Evolutionary conservation across 1,140 invertebrate genomes (phyloP), one percentile per base, ranked within the genome.

Genomic region (Pemphigus obesinymphae): DNA sequence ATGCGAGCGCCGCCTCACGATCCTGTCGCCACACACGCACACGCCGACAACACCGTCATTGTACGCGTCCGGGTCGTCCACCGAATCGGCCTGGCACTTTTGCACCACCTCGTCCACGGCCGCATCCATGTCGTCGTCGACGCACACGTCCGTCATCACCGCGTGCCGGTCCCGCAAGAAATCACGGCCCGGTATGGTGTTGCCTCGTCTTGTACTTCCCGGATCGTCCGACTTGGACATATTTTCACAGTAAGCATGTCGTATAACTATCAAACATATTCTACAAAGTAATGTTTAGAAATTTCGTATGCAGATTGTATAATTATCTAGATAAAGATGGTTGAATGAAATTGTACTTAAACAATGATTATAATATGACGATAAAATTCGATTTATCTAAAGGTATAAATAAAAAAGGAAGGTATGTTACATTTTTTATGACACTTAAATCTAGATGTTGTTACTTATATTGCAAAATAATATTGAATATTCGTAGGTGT

Each of bases 1-100:
- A 40, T 89, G 89, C 34, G 90, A 91, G 78, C 85, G 91, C 23
- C 89, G 88, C 58, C 88, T 94, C 34, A 93, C 91, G 8, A 94
- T 93, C 63, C 87, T 93, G 53, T 93, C 92, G 61, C 92, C 92
- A 0, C 92, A 93, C 85, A 93, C 91, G 84, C 92, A 92, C n/a
- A 86, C 90, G 13, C 88, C 89, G 7, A 86, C 89, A 8, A 40
- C 63, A 1, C 63, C 63, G 4, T 11, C 37, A 0, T 29, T 13
- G n/a, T 68, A 34, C 61, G 26, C 58, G 29, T 1, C 34, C 87
- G 15, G 13, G 26, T 11, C 48, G 48, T 78, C 75, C 29, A 31
- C n/a, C 6, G 75, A 78, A 7, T 2, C 75, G n/a, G 48, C 17
- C 2, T 78, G 75, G 75, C 75, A 78, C 34, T 78, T 78, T 37